Evolutionary conservation across 2,113 vertebrate species (phyloP).

Genomic region (Hydrochoerus hydrochaeris): DNA sequence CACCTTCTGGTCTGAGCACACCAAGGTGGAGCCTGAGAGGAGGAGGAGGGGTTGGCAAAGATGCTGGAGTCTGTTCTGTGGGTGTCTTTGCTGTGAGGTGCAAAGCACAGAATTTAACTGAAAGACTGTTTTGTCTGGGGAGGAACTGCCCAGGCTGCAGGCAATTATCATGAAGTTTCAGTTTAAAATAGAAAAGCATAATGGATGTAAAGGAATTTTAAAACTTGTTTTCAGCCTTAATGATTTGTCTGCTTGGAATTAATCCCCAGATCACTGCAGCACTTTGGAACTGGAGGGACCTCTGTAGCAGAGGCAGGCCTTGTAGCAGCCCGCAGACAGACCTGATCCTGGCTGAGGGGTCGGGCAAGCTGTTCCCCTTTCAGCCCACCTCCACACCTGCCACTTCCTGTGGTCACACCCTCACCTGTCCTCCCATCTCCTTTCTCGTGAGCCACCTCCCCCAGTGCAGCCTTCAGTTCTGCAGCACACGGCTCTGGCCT

Average conservation of each 20-base stretch:
- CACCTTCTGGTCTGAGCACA: constrained; percentile 38
- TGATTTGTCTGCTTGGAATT: background rate
- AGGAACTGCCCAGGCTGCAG: background rate
- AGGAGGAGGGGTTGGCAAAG: background rate
- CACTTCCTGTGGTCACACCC: background rate
- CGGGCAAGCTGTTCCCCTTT: background rate
- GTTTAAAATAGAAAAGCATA: background rate
- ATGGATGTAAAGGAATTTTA: background rate
- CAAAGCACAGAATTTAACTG: background rate
- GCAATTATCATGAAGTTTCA: background rate
- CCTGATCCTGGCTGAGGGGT: too few species aligned
- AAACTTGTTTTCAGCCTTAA: background rate
- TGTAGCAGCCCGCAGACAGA: background rate
- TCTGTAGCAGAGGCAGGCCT: background rate
- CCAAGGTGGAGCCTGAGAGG: background rate
- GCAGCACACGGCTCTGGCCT: background rate
- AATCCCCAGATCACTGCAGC: background rate
- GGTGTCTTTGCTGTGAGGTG: background rate
- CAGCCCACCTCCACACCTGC: background rate
- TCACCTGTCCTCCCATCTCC: background rate
- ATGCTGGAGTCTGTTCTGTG: background rate
- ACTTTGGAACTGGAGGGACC: background rate
- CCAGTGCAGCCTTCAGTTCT: background rate
- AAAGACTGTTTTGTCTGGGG: constrained; percentile 33
- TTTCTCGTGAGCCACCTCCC: background rate